Conservation (phyloP, 92 coral and sea anemone genomes). For the Blastomussa wellsi region DNA sequence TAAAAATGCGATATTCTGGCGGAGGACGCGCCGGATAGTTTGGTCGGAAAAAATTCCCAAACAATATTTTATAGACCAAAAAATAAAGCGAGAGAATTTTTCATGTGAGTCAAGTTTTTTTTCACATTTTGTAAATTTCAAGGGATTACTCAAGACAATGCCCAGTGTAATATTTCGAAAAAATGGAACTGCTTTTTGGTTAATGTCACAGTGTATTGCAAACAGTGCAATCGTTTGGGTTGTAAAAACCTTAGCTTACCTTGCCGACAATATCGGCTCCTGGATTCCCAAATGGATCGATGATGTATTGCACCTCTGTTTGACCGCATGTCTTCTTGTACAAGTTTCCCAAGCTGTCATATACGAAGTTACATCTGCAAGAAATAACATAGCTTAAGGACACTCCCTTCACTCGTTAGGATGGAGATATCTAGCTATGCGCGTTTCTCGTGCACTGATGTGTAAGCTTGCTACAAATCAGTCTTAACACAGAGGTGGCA, state of each 20-base stretch:
- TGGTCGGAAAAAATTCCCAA: too few species aligned
- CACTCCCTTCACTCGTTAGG: neutral
- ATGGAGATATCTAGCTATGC: neutral
- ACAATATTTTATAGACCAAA: too few species aligned
- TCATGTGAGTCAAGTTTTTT: too few species aligned
- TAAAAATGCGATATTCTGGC: too few species aligned
- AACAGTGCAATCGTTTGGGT: neutral
- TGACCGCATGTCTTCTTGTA: conserved; percentile 71
- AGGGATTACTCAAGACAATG: too few species aligned
- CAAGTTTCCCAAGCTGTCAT: conserved; percentile 73
- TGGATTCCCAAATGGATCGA: conserved; percentile 71
- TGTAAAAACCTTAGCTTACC: conserved; percentile 38
- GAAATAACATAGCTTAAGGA: neutral
- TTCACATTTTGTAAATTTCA: too few species aligned
- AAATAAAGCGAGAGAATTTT: too few species aligned
- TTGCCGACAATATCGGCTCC: conserved; percentile 66
- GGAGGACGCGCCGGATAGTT: too few species aligned
- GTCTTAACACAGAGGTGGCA: too few species aligned
- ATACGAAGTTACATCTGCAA: conserved; percentile 56
- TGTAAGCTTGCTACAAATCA: neutral
- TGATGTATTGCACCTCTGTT: conserved; percentile 61
- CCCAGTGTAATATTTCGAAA: too few species aligned
- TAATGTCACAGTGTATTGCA: neutral
- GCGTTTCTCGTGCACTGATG: neutral
- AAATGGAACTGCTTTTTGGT: neutral